Conservation (phyloP, 2,888 invertebrate genomes). For the Lysandra coridon region DNA sequence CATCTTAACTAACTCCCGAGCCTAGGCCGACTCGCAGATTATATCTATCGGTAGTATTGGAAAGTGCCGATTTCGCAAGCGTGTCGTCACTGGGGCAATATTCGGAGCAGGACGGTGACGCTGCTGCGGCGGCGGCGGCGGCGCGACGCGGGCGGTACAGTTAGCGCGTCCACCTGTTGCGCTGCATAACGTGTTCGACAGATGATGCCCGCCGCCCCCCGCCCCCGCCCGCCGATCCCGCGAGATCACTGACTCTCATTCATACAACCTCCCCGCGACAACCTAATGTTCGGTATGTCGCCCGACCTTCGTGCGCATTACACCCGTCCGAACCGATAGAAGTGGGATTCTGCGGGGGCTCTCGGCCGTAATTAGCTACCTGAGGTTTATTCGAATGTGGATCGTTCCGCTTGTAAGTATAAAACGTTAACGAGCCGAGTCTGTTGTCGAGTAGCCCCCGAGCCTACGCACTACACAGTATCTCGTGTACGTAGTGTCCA, state of each 20-base stretch:
- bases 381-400: conserved; percentile 11
- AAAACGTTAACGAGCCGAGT: neutral
- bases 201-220: conserved; percentile 8
- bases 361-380: neutral
- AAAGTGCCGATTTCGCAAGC: neutral
- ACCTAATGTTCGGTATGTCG: neutral
- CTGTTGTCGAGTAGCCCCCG: conserved; percentile 9
- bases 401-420: neutral
- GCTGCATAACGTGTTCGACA: conserved; percentile 24
- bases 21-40: neutral
- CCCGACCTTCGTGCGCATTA: neutral
- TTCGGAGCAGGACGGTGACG: conserved; percentile 14
- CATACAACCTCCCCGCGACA: conserved; percentile 1
- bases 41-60: conserved; percentile 14
- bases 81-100: conserved; percentile 13
- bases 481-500: neutral
- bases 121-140: neutral
- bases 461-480: neutral
- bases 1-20: neutral
- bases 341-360: neutral
- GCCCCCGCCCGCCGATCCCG: neutral
- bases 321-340: neutral
- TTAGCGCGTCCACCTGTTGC: conserved; percentile 22
- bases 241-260: conserved; percentile 18
- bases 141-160: conserved; percentile 15